Base-by-base conservation (phyloP, 2,113 vertebrate genomes). In the Archilochus colubris region DNA sequence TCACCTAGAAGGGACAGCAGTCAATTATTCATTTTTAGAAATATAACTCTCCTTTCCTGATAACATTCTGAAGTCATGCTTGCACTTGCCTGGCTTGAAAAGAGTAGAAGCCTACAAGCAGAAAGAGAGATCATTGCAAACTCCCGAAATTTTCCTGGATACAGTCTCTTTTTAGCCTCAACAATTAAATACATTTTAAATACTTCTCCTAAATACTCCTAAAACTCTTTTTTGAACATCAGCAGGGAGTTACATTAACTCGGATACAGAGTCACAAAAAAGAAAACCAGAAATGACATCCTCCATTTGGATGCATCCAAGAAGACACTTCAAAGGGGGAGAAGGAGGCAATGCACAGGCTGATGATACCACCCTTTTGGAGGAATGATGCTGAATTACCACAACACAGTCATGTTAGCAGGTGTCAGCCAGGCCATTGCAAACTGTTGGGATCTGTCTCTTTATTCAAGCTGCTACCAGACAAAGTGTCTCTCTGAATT, bases 1-100 rank as follows among this genome's bases (percentile, higher is more conserved):
- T 98, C 62, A 97, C 98, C 99, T 99, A 95, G 72, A 81, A 97
- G 74, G 57, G 27, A 96, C 73, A 96, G 51, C 31, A 96, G 68
- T 61, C 67, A 61, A 89, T 94, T 88, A 95, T 31, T 88, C 74
- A 73, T 12, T 75, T 54, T 50, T 67, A 61, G 17, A 90, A 89
- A 51, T 5, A 74, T 33, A 78, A 55, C 9, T 8, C 30, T 92
- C n/a, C 21, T 81, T 64, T 89, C 24, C 66, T 48, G 44, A 68
- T 38, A 70, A 57, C n/a, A 73, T 67, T 74, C 63, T 72, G 55
- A 86, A 93, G 40, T 59, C 77, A 66, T 57, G 30, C 48, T 75
- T 62, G 51, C 59, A 64, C 12, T 16, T 92, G 25, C 28, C 38
- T 6, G 16, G 6, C 48, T 28, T 79, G 59, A 76, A 92, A 38